Conservation (phyloP, 2,113 vertebrate species). For the Petrocephalus zakoni region DNA sequence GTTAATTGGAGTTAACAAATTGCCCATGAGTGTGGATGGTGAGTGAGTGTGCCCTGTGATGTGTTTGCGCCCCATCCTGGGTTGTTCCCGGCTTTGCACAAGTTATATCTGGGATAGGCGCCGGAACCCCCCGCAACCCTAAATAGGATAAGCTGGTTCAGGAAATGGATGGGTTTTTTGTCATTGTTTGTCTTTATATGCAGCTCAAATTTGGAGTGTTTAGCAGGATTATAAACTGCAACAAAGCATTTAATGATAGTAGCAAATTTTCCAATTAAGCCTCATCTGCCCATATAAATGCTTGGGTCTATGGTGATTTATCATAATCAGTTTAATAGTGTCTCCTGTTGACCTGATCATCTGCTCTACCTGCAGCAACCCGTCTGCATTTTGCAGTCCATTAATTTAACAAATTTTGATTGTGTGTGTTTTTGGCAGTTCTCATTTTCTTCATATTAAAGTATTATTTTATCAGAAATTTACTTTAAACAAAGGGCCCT, state of each 20-base stretch:
- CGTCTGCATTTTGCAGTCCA: slow-evolving; percentile 67
- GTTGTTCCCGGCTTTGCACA: not conserved
- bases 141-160: not conserved
- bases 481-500: slow-evolving; percentile 37
- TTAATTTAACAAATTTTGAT: slow-evolving; percentile 80
- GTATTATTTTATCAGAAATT: slow-evolving; percentile 38
- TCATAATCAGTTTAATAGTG: slow-evolving; percentile 70
- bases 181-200: not conserved
- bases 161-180: not conserved
- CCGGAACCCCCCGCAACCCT: not conserved
- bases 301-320: slow-evolving; percentile 62
- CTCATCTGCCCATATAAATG: slow-evolving; percentile 47
- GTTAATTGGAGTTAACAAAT: not conserved
- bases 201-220: not conserved
- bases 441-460: slow-evolving; percentile 62
- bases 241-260: slow-evolving; percentile 42
- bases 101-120: not conserved
- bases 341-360: slow-evolving; percentile 72
- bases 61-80: not conserved
- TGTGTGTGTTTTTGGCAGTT: slow-evolving; percentile 69
- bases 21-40: not conserved
- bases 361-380: slow-evolving; percentile 65
- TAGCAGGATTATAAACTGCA: slow-evolving; percentile 39
- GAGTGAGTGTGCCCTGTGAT: not conserved
- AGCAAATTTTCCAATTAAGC: slow-evolving; percentile 56